Evolutionary conservation across 2,113 vertebrate species (phyloP).

Genomic region (Oreocharis arfaki): DNA sequence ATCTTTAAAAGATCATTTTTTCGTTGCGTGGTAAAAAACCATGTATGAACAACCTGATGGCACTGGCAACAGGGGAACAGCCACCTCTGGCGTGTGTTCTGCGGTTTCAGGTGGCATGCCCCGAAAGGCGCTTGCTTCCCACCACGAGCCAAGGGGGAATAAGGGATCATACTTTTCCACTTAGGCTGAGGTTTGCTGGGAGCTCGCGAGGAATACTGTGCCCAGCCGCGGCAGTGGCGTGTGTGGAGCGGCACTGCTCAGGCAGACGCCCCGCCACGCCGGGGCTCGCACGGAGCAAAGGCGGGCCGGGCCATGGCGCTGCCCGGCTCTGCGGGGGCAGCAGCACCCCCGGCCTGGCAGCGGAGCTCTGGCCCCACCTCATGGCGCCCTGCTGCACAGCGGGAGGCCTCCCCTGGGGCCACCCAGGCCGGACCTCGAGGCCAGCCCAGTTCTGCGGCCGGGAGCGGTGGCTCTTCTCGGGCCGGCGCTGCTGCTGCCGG

Average conservation of each 20-base stretch:
- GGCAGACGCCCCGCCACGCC: rapidly evolving
- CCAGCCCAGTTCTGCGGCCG: background rate
- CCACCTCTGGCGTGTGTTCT: background rate
- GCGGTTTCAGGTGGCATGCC: background rate
- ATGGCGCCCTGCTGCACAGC: slow-evolving; percentile 42
- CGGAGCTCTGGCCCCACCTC: slow-evolving; percentile 54
- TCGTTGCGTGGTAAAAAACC: slow-evolving; percentile 74
- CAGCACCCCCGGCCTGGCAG: background rate
- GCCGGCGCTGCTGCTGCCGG: rapidly evolving
- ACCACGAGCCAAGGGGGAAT: background rate
- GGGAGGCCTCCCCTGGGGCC: background rate
- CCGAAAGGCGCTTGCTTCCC: background rate
- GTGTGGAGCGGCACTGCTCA: background rate
- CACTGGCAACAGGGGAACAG: slow-evolving; percentile 47
- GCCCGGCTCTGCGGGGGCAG: background rate
- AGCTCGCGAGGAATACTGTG: background rate
- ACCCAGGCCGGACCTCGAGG: background rate
- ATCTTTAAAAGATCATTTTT: slow-evolving; percentile 75
- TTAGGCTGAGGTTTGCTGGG: background rate
- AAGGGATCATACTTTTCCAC: background rate
- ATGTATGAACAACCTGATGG: slow-evolving; percentile 64
- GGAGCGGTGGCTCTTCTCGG: rapidly evolving
- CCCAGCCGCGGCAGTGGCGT: background rate
- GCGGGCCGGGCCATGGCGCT: background rate
- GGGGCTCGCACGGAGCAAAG: rapidly evolving